Evolutionary conservation across 2,113 vertebrate genomes (phyloP).

Genomic region (Dromaius novaehollandiae): DNA sequence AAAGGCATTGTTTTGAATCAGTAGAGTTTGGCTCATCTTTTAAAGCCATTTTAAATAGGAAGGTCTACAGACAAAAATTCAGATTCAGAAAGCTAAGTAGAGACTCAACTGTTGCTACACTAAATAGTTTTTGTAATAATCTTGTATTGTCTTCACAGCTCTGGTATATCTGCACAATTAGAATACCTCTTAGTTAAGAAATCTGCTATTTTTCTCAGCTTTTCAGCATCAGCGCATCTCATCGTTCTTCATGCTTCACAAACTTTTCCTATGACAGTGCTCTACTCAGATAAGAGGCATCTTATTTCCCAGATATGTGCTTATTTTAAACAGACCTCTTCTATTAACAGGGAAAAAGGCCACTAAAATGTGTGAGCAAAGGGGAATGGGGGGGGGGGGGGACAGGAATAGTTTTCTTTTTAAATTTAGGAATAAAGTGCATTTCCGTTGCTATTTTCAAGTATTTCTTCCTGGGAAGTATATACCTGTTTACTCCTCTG

Average conservation of each 20-base stretch:
- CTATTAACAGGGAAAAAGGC: neutral
- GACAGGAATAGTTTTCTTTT: neutral
- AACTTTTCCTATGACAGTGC: neutral
- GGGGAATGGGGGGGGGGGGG: accelerated
- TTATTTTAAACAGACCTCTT: neutral
- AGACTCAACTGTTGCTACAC: neutral
- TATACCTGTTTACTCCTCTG: neutral
- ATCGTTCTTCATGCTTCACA: neutral
- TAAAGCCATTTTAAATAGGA: neutral
- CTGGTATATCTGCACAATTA: neutral
- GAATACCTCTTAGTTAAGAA: neutral
- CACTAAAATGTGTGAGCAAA: neutral
- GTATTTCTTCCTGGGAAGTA: neutral
- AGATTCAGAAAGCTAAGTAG: neutral
- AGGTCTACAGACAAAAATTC: neutral
- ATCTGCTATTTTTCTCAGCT: neutral
- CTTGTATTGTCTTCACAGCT: neutral
- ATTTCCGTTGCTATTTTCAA: neutral
- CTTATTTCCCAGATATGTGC: neutral
- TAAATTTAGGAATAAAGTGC: neutral
- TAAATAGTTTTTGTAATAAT: neutral
- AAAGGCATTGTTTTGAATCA: neutral
- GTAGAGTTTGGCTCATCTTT: neutral
- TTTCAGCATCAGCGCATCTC: neutral
- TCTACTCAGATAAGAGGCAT: neutral